phyloP scores from a whole-genome alignment of 2,888 invertebrate species.

The Chalcosyrphus nemorum region DNA sequence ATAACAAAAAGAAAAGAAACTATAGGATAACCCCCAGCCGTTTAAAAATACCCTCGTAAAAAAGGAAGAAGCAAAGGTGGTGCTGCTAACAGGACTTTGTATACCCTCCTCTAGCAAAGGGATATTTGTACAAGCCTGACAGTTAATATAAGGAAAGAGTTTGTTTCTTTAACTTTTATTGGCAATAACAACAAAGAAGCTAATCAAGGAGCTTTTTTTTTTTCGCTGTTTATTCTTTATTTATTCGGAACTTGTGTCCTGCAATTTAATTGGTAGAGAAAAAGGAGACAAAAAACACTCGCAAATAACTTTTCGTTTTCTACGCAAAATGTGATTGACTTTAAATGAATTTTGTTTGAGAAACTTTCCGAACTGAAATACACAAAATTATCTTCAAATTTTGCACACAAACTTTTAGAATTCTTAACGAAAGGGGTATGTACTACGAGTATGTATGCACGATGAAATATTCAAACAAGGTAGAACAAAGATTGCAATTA shows the following conservation, averaged over 20 bases:
- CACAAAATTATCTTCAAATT: background rate
- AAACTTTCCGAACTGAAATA: background rate
- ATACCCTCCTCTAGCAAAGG: background rate
- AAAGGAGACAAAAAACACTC: background rate
- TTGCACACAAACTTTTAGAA: background rate
- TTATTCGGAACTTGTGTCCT: background rate
- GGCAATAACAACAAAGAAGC: background rate
- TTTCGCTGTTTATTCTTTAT: background rate
- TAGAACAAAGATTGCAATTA: background rate
- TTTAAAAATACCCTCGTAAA: constrained; percentile 4
- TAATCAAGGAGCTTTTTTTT: background rate
- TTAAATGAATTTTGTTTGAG: background rate
- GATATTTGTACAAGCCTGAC: constrained; percentile 20
- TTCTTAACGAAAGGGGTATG: background rate
- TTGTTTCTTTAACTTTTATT: background rate
- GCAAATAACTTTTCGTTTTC: background rate
- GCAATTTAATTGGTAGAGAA: background rate
- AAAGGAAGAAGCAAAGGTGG: background rate
- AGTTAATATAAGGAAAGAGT: background rate
- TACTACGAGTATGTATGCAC: background rate
- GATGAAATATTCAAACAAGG: background rate
- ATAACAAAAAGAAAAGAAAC: background rate
- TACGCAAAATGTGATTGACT: background rate
- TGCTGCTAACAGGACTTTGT: background rate
- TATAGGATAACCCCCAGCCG: background rate